phyloP scores from a whole-genome alignment of 2,113 vertebrate genomes.

The Entelurus aequoreus region DNA sequence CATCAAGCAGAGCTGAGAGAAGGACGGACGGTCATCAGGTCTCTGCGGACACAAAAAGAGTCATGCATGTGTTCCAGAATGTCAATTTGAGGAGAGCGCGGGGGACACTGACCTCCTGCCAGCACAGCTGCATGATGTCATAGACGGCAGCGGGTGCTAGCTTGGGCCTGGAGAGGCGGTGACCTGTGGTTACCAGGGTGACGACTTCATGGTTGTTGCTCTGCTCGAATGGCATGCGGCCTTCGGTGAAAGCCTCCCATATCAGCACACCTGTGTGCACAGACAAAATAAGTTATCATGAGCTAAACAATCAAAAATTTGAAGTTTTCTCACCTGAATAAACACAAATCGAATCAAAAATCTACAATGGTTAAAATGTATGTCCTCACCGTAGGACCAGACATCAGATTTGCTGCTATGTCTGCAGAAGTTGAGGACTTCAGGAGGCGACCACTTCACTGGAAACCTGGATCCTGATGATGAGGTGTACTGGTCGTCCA shows the following conservation, averaged over 20 bases:
- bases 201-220: conserved; percentile 89
- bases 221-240: conserved; percentile 89
- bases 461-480: conserved; percentile 90
- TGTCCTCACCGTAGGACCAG: conserved; percentile 86
- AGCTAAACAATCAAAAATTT: too few species aligned
- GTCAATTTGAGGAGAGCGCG: not conserved
- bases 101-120: conserved; percentile 79
- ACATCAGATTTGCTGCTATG: conserved; percentile 96
- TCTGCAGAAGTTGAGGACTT: conserved; percentile 89
- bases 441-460: conserved; percentile 94
- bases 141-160: conserved; percentile 76
- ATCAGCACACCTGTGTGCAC: conserved; percentile 82
- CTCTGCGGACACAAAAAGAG: conserved; percentile 41
- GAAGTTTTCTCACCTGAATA: too few species aligned
- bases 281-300: not conserved
- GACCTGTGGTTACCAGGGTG: conserved; percentile 81
- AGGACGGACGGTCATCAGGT: conserved; percentile 58
- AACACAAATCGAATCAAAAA: not conserved
- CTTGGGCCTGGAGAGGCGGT: conserved; percentile 84
- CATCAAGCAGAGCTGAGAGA: conserved; percentile 47
- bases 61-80: not conserved
- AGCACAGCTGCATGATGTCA: conserved; percentile 85
- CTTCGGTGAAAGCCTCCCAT: conserved; percentile 93
- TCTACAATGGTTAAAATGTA: not conserved
- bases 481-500: conserved; percentile 91